phyloP scores from a whole-genome alignment of 2,888 invertebrate genomes.

The Blastobasis lacticolella region DNA sequence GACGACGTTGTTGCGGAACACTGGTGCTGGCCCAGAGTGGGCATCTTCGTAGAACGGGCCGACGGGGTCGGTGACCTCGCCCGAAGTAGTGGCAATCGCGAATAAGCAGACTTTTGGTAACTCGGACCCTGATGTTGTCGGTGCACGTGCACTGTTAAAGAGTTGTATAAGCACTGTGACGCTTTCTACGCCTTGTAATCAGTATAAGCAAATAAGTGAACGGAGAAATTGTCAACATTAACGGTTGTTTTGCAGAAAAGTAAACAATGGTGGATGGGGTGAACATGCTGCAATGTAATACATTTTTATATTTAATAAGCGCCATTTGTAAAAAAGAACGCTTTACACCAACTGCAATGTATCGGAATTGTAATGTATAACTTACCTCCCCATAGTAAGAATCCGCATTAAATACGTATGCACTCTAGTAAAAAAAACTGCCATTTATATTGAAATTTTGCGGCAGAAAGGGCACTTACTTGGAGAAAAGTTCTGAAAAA shows the following conservation, averaged over 20 bases:
- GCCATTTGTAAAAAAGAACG: too few relatives aligned
- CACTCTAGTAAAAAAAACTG: too few relatives aligned
- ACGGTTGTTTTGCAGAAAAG: slow-evolving; percentile 41
- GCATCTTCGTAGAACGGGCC: slow-evolving; percentile 38
- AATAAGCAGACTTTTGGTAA: slow-evolving; percentile 39
- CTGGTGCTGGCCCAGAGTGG: slow-evolving; percentile 30
- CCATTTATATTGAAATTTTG: too few relatives aligned
- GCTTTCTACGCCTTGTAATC: slow-evolving; percentile 61
- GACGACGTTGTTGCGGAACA: slow-evolving; percentile 20
- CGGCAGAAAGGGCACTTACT: too few relatives aligned
- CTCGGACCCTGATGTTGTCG: slow-evolving; percentile 32
- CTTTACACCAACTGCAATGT: too few relatives aligned
- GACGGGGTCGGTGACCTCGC: slow-evolving; percentile 44
- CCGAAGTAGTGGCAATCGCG: slow-evolving; percentile 39
- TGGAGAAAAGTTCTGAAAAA: too few relatives aligned
- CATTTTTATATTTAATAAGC: too few relatives aligned
- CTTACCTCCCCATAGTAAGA: too few relatives aligned
- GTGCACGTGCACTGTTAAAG: slow-evolving; percentile 40
- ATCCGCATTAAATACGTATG: too few relatives aligned
- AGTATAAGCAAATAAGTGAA: slow-evolving; percentile 60
- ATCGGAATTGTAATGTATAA: too few relatives aligned
- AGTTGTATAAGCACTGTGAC: slow-evolving; percentile 59
- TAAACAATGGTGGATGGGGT: slow-evolving; percentile 11
- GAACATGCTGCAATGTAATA: too few relatives aligned
- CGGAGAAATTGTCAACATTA: slow-evolving; percentile 61